phyloP scores from a whole-genome alignment of 2,797 vertebrate species.

The Peromyscus attwateri region DNA sequence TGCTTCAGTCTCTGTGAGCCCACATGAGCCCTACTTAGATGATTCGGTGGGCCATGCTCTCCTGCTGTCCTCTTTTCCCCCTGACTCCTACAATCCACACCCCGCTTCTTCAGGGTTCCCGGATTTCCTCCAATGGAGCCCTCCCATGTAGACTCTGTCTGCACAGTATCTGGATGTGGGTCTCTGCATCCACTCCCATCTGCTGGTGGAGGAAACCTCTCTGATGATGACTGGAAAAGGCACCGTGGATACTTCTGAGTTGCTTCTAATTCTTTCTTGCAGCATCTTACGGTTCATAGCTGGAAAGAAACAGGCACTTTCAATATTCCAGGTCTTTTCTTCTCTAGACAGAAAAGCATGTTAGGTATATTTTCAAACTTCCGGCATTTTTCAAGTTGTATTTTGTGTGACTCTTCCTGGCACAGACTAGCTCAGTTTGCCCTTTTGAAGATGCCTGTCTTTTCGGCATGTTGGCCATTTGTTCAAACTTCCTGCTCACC shows the following conservation, averaged over 20 bases:
- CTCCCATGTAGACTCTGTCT: neutral
- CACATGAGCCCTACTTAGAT: neutral
- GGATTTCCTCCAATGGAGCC: fast-evolving
- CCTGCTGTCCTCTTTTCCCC: neutral
- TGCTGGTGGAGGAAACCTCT: neutral
- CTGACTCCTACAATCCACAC: neutral
- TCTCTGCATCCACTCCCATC: neutral
- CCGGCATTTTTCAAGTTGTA: neutral
- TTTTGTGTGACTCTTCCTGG: neutral
- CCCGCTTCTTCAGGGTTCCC: neutral
- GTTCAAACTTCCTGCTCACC: neutral
- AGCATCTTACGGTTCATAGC: neutral
- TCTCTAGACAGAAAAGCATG: neutral
- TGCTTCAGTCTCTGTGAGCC: neutral
- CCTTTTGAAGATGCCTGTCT: neutral
- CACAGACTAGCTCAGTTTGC: fast-evolving
- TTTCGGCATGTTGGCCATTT: neutral
- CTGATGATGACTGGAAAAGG: neutral
- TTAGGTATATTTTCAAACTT: neutral
- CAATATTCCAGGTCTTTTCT: neutral
- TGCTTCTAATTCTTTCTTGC: neutral
- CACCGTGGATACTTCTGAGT: neutral
- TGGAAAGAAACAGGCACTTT: neutral
- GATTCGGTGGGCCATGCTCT: neutral
- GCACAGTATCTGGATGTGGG: neutral